Conservation (phyloP, 2,113 vertebrate genomes). For the Corydoras sp. region DNA sequence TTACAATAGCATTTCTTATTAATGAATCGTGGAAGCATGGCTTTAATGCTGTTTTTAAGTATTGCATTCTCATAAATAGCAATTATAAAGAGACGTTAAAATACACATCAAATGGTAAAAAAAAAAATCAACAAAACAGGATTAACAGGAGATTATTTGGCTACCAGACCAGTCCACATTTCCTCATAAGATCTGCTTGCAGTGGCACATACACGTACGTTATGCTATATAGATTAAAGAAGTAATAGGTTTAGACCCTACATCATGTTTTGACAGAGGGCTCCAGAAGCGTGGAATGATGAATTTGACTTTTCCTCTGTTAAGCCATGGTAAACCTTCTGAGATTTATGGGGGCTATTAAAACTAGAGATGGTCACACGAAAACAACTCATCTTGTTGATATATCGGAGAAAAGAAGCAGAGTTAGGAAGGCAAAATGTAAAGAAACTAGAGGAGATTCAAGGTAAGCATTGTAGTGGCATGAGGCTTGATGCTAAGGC, state of each 20-base stretch:
- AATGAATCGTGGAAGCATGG: too few species aligned
- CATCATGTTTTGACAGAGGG: constrained; percentile 61
- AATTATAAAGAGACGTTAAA: too few species aligned
- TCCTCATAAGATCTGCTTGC: constrained; percentile 9
- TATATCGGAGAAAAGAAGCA: constrained; percentile 44
- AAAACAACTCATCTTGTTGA: constrained; percentile 66
- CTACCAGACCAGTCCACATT: constrained; percentile 25
- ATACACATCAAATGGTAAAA: too few species aligned
- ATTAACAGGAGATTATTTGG: constrained; percentile 52
- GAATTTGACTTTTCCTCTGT: constrained; percentile 46
- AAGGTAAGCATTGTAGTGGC: not conserved
- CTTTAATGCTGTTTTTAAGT: too few species aligned
- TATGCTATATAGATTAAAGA: constrained; percentile 36
- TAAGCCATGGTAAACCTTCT: constrained; percentile 48
- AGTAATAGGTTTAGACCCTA: constrained; percentile 56
- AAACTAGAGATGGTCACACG: constrained; percentile 60
- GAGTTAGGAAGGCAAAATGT: constrained; percentile 33
- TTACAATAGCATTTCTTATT: too few species aligned
- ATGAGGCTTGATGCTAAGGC: constrained; percentile 14
- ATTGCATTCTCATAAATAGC: too few species aligned
- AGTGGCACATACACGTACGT: not conserved
- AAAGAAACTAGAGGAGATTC: constrained; percentile 22
- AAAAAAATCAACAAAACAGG: constrained; percentile 38
- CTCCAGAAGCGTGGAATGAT: constrained; percentile 48
- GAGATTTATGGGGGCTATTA: constrained; percentile 69